Conservation (phyloP, 2,888 invertebrate genomes). For the Phalangium opilio region DNA sequence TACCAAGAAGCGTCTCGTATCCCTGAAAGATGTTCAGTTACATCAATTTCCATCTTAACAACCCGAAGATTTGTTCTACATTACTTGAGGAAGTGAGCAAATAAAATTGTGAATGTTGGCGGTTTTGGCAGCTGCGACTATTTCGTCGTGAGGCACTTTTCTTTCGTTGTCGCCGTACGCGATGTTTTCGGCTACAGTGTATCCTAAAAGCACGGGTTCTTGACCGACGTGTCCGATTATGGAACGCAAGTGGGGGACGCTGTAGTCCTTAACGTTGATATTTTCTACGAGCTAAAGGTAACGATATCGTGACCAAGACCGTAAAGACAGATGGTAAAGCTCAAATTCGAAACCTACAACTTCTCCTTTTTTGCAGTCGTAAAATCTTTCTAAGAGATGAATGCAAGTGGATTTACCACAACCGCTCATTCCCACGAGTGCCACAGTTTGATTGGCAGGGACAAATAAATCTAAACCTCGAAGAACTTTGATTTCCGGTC, state of each 20-base stretch:
- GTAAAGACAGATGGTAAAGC: too few species aligned
- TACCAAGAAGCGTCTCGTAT: constrained; percentile 58
- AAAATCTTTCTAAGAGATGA: constrained; percentile 59
- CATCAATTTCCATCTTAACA: too few species aligned
- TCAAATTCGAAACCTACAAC: too few species aligned
- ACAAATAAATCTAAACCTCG: constrained; percentile 51
- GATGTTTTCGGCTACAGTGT: constrained; percentile 1
- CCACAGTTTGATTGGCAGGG: constrained; percentile 43
- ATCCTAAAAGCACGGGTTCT: background rate
- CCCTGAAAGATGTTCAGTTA: constrained; percentile 36
- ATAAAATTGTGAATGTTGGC: constrained; percentile 3
- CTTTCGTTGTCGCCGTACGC: background rate
- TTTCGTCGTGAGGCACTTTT: background rate
- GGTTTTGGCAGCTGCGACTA: background rate
- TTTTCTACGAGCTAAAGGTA: too few species aligned
- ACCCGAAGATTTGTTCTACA: too few species aligned
- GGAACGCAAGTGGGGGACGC: background rate
- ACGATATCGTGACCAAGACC: too few species aligned
- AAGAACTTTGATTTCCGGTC: constrained; percentile 55
- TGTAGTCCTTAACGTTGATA: too few species aligned
- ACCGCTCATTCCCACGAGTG: constrained; percentile 58
- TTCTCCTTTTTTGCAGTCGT: constrained; percentile 45
- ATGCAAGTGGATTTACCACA: constrained; percentile 70
- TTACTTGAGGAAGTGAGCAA: background rate
- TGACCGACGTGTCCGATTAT: background rate